phyloP scores from a whole-genome alignment of 2,113 vertebrate genomes.

The Dryoscopus gambensis region DNA sequence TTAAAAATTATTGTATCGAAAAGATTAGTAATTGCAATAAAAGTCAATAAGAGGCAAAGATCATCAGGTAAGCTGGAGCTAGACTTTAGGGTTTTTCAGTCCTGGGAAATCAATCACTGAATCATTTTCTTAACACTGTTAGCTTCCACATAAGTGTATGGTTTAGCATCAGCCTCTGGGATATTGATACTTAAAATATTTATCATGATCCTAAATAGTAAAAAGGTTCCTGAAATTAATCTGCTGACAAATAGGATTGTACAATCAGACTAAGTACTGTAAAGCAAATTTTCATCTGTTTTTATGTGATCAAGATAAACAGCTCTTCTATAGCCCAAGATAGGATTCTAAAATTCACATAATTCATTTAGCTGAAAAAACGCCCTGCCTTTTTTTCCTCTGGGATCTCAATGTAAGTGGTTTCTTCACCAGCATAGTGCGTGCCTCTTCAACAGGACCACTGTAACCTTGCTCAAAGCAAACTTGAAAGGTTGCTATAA shows the following conservation, averaged over 20 bases:
- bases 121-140: not conserved
- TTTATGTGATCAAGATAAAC: not conserved
- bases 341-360: not conserved
- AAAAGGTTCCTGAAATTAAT: not conserved
- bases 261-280: not conserved
- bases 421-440: not conserved
- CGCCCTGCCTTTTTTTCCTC: not conserved
- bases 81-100: not conserved
- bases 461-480: not conserved
- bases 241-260: not conserved
- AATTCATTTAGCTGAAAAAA: not conserved
- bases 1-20: not conserved
- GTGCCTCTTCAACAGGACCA: not conserved
- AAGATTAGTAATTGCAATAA: not conserved
- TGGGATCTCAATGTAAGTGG: not conserved
- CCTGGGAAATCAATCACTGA: not conserved
- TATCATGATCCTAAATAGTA: not conserved
- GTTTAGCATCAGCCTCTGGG: not conserved
- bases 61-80: not conserved
- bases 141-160: not conserved
- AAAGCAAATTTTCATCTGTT: not conserved
- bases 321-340: not conserved
- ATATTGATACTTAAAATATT: not conserved
- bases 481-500: not conserved
- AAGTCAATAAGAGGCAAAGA: not conserved